Evolutionary conservation across 2,888 invertebrate species (phyloP), one percentile per base, ranked within the genome.

Genomic region (Athripsodes cinereus): DNA sequence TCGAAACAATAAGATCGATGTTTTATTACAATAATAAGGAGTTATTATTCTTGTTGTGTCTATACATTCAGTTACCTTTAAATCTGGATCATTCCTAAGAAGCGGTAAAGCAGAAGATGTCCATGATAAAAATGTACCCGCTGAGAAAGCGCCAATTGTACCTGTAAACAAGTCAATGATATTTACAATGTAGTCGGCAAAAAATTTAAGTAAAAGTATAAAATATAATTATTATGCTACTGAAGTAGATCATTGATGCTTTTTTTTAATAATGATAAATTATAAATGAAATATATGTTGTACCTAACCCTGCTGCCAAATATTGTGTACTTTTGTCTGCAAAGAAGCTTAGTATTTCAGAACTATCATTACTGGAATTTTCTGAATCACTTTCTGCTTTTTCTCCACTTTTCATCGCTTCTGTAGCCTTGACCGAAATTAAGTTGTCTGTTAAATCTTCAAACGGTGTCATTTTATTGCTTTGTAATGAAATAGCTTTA

Each of bases 61-160:
- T n/a, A n/a, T n/a, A n/a, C n/a, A n/a, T n/a, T n/a, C 20, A 11
- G 66, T 67, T 66, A 75, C 75, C 62, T 69, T 68, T 26, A 59
- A 62, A 11, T 60, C 62, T 1, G 66, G 62, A 21, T 65, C 59
- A 18, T 65, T 46, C 48, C 70, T 68, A 22, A 82, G 66, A 47
- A 78, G 66, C 0, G 76, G 78, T 5, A 80, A 66, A 0, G 80
- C 82, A 59, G 82, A 73, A 1, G 82, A 81, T 1, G 81, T 79
- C 83, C 84, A 84, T 1, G 81, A 78, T 5, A 83, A 70, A 64
- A 79, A 80, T 2, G 79, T 79, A 1, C 83, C 83, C 2, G 80
- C 72, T 0, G 80, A 79, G 53, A 83, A 75, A 0, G 82, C 81
- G 10, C 80, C 79, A 5, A 84, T 69, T 46, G 82, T 83, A 10